Evolutionary conservation across 1,140 invertebrate genomes (phyloP).

Genomic region (Drosophila cardini): DNA sequence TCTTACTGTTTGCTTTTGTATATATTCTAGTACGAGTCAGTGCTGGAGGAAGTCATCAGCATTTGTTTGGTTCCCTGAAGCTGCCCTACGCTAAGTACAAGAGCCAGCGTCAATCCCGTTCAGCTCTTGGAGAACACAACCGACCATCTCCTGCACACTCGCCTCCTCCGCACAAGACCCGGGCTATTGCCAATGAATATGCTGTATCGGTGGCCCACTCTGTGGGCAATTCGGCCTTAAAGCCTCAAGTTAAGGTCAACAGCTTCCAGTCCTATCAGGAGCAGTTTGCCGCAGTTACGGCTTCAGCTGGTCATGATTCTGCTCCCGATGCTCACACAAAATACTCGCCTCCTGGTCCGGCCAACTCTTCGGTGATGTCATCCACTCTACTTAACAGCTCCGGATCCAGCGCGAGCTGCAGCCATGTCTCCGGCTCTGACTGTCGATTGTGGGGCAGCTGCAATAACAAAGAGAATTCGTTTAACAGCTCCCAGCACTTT

Average conservation of each 20-base stretch:
- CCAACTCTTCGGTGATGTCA: slow-evolving; percentile 49
- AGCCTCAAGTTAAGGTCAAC: slow-evolving; percentile 43
- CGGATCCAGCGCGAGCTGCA: slow-evolving; percentile 3
- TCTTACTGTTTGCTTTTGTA: not conserved
- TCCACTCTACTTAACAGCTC: slow-evolving; percentile 61
- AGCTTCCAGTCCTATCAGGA: slow-evolving; percentile 46
- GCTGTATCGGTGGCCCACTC: not conserved
- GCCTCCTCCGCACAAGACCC: slow-evolving; percentile 61
- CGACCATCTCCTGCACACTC: slow-evolving; percentile 40
- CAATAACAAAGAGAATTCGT: slow-evolving; percentile 66
- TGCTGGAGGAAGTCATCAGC: slow-evolving; percentile 39
- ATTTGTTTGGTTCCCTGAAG: slow-evolving; percentile 56
- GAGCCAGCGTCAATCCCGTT: slow-evolving; percentile 39
- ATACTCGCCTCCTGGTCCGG: slow-evolving; percentile 35
- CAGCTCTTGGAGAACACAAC: slow-evolving; percentile 62
- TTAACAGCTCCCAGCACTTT: slow-evolving; percentile 57
- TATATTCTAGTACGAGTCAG: slow-evolving; percentile 48
- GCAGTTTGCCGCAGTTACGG: slow-evolving; percentile 5
- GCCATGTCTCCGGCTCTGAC: slow-evolving; percentile 6
- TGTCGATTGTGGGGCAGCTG: slow-evolving; percentile 43
- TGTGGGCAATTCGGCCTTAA: slow-evolving; percentile 15
- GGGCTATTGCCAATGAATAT: slow-evolving; percentile 52
- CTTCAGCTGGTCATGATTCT: not conserved
- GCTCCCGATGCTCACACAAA: not conserved
- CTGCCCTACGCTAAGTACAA: slow-evolving; percentile 59